These are phyloP conservation scores for Podarcis lilfordi DNA, from an alignment of 2,797 vertebrate species.

Conservation along the genomic window DNA sequence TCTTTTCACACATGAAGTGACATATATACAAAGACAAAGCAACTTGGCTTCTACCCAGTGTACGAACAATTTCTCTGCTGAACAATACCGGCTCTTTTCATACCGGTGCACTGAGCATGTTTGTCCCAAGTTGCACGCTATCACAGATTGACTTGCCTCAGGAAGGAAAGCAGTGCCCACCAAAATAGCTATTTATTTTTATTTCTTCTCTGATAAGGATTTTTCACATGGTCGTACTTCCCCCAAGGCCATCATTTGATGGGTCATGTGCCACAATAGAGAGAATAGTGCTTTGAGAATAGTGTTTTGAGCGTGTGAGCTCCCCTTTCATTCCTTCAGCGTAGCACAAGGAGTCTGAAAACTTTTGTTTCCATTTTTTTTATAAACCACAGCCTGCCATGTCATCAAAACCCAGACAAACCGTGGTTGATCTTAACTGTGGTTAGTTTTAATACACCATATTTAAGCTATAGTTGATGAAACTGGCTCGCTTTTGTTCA, in stretches of 20 bases:
- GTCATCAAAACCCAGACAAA: neutral
- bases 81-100: neutral
- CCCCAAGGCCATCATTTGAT: neutral
- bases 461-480: neutral
- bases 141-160: neutral
- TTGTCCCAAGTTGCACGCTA: neutral
- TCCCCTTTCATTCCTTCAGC: too few relatives aligned
- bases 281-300: neutral
- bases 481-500: neutral
- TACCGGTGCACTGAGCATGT: neutral
- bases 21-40: slow-evolving; percentile 13
- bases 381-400: neutral
- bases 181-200: neutral
- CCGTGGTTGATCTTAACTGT: neutral
- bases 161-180: neutral
- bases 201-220: neutral
- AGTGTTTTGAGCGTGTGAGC: too few relatives aligned
- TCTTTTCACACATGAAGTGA: slow-evolving; percentile 16
- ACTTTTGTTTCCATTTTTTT: too few relatives aligned
- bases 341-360: too few relatives aligned
- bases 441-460: neutral
- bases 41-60: neutral
- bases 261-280: neutral
- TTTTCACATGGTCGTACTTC: neutral
- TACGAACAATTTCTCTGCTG: neutral